Percentiles rank a stretch among this genome's conserved stretches.
These are phyloP conservation scores for Coleophora flavipennella DNA, from an alignment of 2,888 invertebrate genomes.

Conservation along the genomic window DNA sequence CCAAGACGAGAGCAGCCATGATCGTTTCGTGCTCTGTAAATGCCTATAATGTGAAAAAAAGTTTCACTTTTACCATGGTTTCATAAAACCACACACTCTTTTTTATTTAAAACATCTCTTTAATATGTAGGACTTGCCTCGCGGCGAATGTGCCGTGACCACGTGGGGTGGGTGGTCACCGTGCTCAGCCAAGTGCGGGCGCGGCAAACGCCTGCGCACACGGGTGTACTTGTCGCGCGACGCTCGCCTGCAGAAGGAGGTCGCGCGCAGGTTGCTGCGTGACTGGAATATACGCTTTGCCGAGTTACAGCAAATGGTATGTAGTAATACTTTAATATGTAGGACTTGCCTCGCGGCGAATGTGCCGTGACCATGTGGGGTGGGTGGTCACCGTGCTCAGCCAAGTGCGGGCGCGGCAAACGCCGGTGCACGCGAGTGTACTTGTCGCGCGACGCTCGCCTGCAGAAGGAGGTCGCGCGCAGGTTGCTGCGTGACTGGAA, in stretches of 20 bases:
- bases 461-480: constrained; percentile 36
- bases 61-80: no score
- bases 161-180: constrained; percentile 88
- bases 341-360: constrained; percentile 39
- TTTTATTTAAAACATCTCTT: no score
- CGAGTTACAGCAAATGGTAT: constrained; percentile 41
- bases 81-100: no score
- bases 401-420: constrained; percentile 83
- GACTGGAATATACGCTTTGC: constrained; percentile 44
- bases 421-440: constrained; percentile 68
- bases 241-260: constrained; percentile 31
- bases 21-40: no score
- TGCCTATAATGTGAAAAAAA: no score
- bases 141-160: constrained; percentile 73
- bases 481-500: constrained; percentile 38
- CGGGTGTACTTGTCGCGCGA: constrained; percentile 47
- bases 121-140: constrained; percentile 32
- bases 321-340: constrained; percentile 3
- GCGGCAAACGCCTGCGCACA: constrained; percentile 75
- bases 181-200: constrained; percentile 85
- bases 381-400: constrained; percentile 85
- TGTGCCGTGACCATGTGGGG: constrained; percentile 84
- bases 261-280: constrained; percentile 31
- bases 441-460: constrained; percentile 26
- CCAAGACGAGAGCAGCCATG: no score